A percentile compares a stretch with the other conserved stretches of the same genome.
Evolutionary conservation across 2,888 invertebrate genomes (phyloP).

Genomic region (Athalia rosae): DNA sequence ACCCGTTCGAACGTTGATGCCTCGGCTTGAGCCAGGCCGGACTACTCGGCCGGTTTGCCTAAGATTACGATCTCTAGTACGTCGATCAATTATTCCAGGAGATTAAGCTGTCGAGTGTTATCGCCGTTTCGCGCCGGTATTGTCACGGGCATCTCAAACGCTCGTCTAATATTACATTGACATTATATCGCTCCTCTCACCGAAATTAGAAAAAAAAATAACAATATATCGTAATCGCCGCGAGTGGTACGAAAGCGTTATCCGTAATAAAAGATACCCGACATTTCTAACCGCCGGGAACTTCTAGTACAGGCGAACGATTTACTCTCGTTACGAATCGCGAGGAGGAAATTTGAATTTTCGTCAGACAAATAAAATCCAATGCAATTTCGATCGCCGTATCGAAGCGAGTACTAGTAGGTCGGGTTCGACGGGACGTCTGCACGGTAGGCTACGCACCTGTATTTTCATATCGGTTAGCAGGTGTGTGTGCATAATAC

Average conservation of each 20-base stretch:
- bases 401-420: too few relatives aligned
- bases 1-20: neutral
- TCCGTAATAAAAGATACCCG: too few relatives aligned
- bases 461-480: too few relatives aligned
- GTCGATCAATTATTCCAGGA: slow-evolving; percentile 59
- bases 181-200: slow-evolving; percentile 44
- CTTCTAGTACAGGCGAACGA: too few relatives aligned
- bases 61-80: slow-evolving; percentile 59
- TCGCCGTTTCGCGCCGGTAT: slow-evolving; percentile 55
- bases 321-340: too few relatives aligned
- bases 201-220: slow-evolving; percentile 23
- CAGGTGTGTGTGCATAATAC: too few relatives aligned
- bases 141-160: slow-evolving; percentile 53
- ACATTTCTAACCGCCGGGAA: too few relatives aligned
- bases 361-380: too few relatives aligned
- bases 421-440: too few relatives aligned
- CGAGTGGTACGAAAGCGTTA: neutral
- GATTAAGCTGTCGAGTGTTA: slow-evolving; percentile 61
- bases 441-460: too few relatives aligned
- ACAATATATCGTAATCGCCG: neutral
- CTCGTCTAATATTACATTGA: slow-evolving; percentile 46
- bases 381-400: too few relatives aligned
- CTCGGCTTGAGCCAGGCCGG: slow-evolving; percentile 26
- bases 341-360: too few relatives aligned
- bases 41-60: slow-evolving; percentile 47